Conservation (phyloP, 2,888 invertebrate species). For the Melanargia galathea region DNA sequence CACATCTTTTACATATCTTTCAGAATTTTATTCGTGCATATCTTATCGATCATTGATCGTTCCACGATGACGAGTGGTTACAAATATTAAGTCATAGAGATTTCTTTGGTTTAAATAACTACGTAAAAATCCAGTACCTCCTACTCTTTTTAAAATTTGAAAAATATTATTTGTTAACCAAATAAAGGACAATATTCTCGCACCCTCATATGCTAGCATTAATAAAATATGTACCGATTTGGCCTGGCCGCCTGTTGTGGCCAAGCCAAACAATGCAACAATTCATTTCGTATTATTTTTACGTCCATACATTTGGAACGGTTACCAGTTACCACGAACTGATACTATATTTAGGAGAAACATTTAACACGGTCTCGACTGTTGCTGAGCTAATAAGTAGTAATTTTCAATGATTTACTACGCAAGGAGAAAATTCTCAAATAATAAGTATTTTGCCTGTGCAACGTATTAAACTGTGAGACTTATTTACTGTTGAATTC, state of each 20-base stretch:
- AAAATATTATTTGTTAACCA: neutral
- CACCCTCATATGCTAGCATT: slow-evolving; percentile 7
- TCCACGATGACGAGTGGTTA: no score
- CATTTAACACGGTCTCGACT: slow-evolving; percentile 12
- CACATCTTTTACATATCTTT: no score
- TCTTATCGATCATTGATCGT: no score
- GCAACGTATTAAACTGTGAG: no score
- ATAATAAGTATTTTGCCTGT: neutral
- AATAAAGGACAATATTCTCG: neutral
- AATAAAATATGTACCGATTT: slow-evolving; percentile 19
- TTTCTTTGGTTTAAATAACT: no score
- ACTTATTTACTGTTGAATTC: no score
- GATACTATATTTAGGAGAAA: slow-evolving; percentile 19
- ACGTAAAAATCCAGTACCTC: neutral
- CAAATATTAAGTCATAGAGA: no score
- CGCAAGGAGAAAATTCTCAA: slow-evolving; percentile 4
- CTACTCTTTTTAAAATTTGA: neutral
- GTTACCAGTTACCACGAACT: slow-evolving; percentile 12
- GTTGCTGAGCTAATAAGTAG: neutral
- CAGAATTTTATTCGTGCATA: no score
- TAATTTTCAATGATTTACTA: slow-evolving; percentile 18
- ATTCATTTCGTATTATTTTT: slow-evolving; percentile 20
- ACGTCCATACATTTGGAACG: slow-evolving; percentile 12
- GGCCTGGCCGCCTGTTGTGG: slow-evolving; percentile 9
- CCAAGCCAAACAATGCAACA: slow-evolving; percentile 20